Base-by-base conservation (phyloP, 2,797 vertebrate genomes). In the Valencia hispanica region DNA sequence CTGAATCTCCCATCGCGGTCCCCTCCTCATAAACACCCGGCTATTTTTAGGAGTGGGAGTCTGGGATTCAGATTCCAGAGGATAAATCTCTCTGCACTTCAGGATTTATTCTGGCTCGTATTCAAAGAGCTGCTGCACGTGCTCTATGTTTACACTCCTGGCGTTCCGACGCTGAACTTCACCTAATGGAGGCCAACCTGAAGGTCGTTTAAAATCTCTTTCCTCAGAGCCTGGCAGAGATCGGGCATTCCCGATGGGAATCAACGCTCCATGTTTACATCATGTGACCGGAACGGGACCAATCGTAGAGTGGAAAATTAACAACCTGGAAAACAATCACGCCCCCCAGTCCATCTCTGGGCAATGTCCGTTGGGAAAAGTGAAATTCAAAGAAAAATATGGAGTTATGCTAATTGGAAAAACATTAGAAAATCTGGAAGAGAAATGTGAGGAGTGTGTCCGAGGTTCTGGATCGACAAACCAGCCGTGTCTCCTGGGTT, bases 31-130 rank as follows among this genome's bases (percentile, higher is more conserved):
- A 68, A 68, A 68, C 65, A 68, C 65, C 2, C 4, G 39, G 5
- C 25, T 68, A 68, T 68, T 43, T 68, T 77, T 73, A 55, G 75
- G 71, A 36, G 43, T 79, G 68, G 72, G 61, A 80, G 78, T 69
- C 79, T 81, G 65, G 65, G 65, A 68, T 43, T 27, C 39, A 68
- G 39, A 68, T 43, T 68, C 65, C 39, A 15, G 65, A 14, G 12
- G n/a, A 68, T 41, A 68, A 68, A 43, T 68, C 25, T 50, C 22
- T 22, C 20, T 22, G 75, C 81, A 74, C 11, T 48, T 66, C 41
- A 1, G 32, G 68, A 55, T 79, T 81, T 77, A 14, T 30, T 73
- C 66, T 73, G 75, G 66, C 72, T 51, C 47, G 0, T 18, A 5
- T 74, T 70, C 55, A 36, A n/a, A 36, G 20, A 1, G 32, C 61